Conservation (phyloP, 2,888 invertebrate genomes). For the Andrena praecox region DNA sequence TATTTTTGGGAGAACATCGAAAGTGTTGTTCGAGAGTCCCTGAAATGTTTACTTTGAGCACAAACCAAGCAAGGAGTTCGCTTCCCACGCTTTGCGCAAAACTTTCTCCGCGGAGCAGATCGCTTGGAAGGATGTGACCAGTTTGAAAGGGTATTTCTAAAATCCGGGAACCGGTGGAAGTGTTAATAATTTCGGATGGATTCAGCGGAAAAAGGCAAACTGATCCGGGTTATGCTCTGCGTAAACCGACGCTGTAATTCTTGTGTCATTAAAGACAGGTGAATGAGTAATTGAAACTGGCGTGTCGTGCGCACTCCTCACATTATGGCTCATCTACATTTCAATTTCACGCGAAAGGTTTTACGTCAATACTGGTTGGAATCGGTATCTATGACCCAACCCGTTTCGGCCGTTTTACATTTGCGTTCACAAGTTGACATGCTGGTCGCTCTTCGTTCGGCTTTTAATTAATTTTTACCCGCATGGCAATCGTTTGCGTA, state of each 20-base stretch:
- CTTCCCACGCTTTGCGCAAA: no score
- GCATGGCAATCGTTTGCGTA: neutral
- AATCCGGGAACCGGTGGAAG: no score
- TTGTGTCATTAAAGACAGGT: constrained; percentile 36
- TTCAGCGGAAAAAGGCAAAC: neutral
- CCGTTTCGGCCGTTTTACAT: constrained; percentile 28
- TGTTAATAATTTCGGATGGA: neutral
- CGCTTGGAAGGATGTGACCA: no score
- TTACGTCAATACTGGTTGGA: constrained; percentile 34
- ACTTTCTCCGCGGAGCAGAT: no score
- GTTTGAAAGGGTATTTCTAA: no score
- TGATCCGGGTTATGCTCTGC: neutral
- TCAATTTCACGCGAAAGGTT: constrained; percentile 18
- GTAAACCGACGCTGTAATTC: constrained; percentile 9
- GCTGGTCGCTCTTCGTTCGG: neutral
- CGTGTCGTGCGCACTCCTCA: constrained; percentile 7
- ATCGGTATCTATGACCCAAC: constrained; percentile 4
- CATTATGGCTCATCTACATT: constrained; percentile 45
- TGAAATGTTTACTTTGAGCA: no score
- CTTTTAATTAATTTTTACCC: constrained; percentile 46
- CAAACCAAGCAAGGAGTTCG: no score
- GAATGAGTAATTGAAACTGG: constrained; percentile 32
- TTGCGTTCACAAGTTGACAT: constrained; percentile 8
- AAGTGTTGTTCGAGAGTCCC: no score
- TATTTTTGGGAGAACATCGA: no score